A percentile compares a stretch with the other conserved stretches of the same genome.
Evolutionary conservation across 2,113 vertebrate species (phyloP).

Genomic region (Centrocercus urophasianus): DNA sequence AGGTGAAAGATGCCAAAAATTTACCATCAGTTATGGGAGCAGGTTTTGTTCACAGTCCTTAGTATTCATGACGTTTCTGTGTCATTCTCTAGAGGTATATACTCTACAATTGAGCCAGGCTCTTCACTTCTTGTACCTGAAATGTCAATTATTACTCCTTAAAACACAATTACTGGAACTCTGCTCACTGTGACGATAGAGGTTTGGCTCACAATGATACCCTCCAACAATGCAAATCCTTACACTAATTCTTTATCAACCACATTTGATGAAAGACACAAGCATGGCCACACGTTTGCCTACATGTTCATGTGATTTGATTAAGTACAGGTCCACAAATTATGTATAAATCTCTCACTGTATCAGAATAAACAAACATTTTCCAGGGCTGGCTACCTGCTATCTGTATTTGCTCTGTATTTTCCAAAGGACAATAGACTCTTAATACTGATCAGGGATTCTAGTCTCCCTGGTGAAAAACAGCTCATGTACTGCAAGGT

Average conservation of each 20-base stretch:
- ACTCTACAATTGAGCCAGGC: neutral
- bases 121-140: slow-evolving; percentile 2
- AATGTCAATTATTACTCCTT: slow-evolving; percentile 27
- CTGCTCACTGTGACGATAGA: neutral
- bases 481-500: neutral
- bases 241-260: neutral
- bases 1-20: neutral
- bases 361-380: slow-evolving; percentile 5
- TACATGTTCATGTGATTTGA: neutral
- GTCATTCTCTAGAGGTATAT: neutral
- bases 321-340: neutral
- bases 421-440: neutral
- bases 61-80: neutral
- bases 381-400: neutral
- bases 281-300: neutral
- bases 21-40: neutral
- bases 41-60: slow-evolving; percentile 7
- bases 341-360: neutral
- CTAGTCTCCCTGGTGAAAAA: neutral
- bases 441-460: neutral
- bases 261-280: neutral
- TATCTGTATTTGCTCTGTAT: slow-evolving; percentile 23
- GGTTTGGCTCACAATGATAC: neutral
- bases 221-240: neutral
- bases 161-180: neutral